These are phyloP conservation scores for Notarius quadriscutis DNA, from an alignment of 2,113 vertebrate species.

Conservation along the genomic window DNA sequence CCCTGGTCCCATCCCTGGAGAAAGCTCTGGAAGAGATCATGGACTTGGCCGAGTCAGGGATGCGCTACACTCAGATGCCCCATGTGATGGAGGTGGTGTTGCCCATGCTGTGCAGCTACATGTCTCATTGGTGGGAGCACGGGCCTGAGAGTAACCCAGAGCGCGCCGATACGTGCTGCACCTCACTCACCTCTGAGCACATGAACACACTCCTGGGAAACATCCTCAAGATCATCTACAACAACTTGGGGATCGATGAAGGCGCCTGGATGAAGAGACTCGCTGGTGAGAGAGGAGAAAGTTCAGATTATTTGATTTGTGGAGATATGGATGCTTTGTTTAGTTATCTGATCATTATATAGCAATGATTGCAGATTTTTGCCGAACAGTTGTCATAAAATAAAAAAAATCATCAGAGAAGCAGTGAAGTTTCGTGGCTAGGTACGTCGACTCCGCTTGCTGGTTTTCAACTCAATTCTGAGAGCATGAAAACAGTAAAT, in stretches of 20 bases:
- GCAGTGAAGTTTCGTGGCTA: not conserved
- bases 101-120: constrained; percentile 94
- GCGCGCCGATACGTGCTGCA: constrained; percentile 81
- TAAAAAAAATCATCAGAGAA: not conserved
- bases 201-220: constrained; percentile 95
- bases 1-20: constrained; percentile 85
- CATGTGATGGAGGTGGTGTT: constrained; percentile 95
- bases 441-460: not conserved
- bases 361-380: no score
- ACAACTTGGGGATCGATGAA: constrained; percentile 94
- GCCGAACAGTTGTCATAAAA: no score
- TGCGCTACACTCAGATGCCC: constrained; percentile 93
- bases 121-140: constrained; percentile 97
- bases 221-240: constrained; percentile 95
- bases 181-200: constrained; percentile 86
- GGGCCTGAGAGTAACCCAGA: constrained; percentile 83
- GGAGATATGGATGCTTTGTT: not conserved
- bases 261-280: constrained; percentile 97
- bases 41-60: constrained; percentile 88
- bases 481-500: not conserved
- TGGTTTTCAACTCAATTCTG: not conserved
- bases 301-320: not conserved
- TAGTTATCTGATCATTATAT: not conserved
- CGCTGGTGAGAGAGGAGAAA: constrained; percentile 74
- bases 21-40: constrained; percentile 91